These are phyloP conservation scores for Lithophane semibrunnea DNA, from an alignment of 2,888 invertebrate species.

Conservation along the genomic window DNA sequence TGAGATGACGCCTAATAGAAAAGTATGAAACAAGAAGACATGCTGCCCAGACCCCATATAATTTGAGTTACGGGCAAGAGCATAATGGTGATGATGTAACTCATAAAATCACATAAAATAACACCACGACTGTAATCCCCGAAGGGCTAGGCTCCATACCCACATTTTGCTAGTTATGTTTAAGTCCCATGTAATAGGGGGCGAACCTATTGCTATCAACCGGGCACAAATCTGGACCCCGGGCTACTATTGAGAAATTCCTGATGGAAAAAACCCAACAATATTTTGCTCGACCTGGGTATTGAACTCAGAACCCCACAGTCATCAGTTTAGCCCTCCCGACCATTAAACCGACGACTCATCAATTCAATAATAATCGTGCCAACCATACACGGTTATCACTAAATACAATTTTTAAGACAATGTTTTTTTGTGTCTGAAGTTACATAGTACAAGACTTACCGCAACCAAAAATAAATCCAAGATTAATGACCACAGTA, in stretches of 20 bases:
- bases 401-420: background rate
- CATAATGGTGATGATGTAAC: too few relatives aligned
- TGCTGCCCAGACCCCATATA: too few relatives aligned
- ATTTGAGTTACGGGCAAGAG: too few relatives aligned
- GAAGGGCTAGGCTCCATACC: background rate
- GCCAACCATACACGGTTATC: too few relatives aligned
- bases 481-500: slow-evolving; percentile 8
- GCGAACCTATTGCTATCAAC: background rate
- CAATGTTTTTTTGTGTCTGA: background rate
- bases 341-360: too few relatives aligned
- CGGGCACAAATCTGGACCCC: background rate
- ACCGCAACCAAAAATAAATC: slow-evolving; percentile 19
- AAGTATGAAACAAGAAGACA: too few relatives aligned
- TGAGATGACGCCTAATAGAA: too few relatives aligned
- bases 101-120: background rate
- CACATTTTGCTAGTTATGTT: background rate
- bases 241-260: background rate
- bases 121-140: background rate
- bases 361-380: background rate
- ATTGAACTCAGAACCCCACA: too few relatives aligned
- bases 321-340: too few relatives aligned
- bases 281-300: background rate
- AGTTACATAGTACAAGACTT: background rate
- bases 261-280: too few relatives aligned
- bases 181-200: background rate